These are phyloP conservation scores for Meteorus sp. DNA, from an alignment of 1,140 invertebrate genomes.

Conservation along the genomic window DNA sequence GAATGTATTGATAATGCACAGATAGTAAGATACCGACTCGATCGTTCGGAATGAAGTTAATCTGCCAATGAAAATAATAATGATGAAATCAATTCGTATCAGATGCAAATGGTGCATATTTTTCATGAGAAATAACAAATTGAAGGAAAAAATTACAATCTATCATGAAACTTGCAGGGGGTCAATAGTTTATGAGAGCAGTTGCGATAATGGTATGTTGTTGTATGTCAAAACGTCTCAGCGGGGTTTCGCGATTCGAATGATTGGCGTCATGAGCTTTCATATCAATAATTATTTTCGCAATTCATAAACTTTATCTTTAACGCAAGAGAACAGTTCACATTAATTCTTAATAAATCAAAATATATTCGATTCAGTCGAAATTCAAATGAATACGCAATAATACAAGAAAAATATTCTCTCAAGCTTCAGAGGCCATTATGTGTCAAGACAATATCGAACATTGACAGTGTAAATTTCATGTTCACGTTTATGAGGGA, in stretches of 20 bases:
- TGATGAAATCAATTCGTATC: slow-evolving; percentile 21
- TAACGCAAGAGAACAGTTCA: background rate
- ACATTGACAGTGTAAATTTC: too few relatives aligned
- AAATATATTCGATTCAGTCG: too few relatives aligned
- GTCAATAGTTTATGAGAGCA: slow-evolving; percentile 52
- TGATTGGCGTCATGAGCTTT: slow-evolving; percentile 6
- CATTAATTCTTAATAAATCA: too few relatives aligned
- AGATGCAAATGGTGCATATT: background rate
- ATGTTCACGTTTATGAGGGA: background rate
- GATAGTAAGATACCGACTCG: too few relatives aligned
- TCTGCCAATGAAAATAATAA: too few relatives aligned
- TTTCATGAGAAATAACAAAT: background rate
- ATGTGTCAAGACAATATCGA: too few relatives aligned
- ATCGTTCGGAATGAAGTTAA: too few relatives aligned
- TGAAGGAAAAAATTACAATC: slow-evolving; percentile 4
- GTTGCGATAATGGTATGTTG: slow-evolving; percentile 36
- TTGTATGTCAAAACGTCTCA: slow-evolving; percentile 30
- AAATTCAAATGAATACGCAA: too few relatives aligned
- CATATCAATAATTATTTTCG: slow-evolving; percentile 23
- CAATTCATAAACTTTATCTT: background rate
- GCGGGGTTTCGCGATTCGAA: slow-evolving; percentile 42
- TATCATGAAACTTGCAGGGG: slow-evolving; percentile 25
- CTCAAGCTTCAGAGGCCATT: too few relatives aligned
- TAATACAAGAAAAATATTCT: too few relatives aligned
- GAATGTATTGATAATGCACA: too few relatives aligned